Evolutionary conservation across 2,888 invertebrate species (phyloP).

Genomic region (Heliconius cydno): DNA sequence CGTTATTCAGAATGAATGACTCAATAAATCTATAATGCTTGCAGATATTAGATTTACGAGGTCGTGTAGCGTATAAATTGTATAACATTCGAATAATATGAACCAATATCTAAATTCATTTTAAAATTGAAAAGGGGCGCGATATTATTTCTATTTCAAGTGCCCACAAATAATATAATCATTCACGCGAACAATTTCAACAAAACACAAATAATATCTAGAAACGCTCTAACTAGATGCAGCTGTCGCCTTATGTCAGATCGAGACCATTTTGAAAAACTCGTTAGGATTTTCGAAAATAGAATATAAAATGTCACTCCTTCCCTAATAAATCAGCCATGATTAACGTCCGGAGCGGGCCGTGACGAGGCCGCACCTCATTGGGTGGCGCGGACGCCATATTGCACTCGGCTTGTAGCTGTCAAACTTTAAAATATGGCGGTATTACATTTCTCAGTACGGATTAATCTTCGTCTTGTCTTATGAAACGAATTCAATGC

Average conservation of each 20-base stretch:
- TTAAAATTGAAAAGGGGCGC: conserved; percentile 53
- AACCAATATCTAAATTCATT: conserved; percentile 50
- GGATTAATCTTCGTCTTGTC: conserved; percentile 76
- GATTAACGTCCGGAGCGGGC: conserved; percentile 78
- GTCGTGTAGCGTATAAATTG: conserved; percentile 70
- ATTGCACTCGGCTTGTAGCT: conserved; percentile 82
- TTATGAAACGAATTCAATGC: conserved; percentile 70
- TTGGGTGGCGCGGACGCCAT: conserved; percentile 82
- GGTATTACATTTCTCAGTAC: conserved; percentile 67
- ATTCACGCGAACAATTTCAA: conserved; percentile 78
- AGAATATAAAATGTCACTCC: conserved; percentile 83
- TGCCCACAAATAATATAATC: conserved; percentile 55
- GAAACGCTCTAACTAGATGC: conserved; percentile 79
- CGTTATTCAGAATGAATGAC: conserved; percentile 55
- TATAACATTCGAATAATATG: conserved; percentile 66
- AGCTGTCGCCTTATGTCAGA: conserved; percentile 77
- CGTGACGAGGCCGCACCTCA: conserved; percentile 79
- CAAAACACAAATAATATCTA: conserved; percentile 68
- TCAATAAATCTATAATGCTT: conserved; percentile 70
- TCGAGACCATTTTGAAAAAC: conserved; percentile 80
- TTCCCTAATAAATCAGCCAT: conserved; percentile 80
- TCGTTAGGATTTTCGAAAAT: conserved; percentile 78
- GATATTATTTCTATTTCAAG: conserved; percentile 58
- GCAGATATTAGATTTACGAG: conserved; percentile 67
- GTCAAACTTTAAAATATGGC: conserved; percentile 82